Evolutionary conservation across 2,888 invertebrate species (phyloP), one percentile per base, ranked within the genome.

Genomic region (Melieria omissa): DNA sequence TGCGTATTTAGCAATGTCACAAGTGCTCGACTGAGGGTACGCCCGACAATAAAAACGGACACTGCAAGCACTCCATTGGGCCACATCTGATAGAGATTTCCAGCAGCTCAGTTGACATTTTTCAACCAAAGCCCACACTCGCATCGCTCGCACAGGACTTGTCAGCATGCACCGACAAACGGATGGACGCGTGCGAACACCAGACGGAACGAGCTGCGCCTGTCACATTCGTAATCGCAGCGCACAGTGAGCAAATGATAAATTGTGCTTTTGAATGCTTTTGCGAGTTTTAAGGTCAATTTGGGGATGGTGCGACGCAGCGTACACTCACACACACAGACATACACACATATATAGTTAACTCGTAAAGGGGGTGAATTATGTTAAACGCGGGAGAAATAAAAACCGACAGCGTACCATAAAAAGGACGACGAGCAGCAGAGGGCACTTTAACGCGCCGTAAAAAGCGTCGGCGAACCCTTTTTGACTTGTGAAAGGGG

Each of bases 251-350:
- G 79, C 79, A 84, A 83, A 84, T 84, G 84, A 85, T 86, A 84
- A 86, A 86, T 85, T 83, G 84, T 81, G 80, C 83, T 83, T 84
- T 84, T 84, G 84, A 83, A 83, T 81, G 80, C 83, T 83, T 84
- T 83, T 84, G 84, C 84, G 84, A 85, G 82, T 82, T 82, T 84
- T 85, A 84, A 83, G 83, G 84, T 84, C 83, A 84, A 81, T 83
- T 85, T 84, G 84, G 84, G 86, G 85, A 82, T 83, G 80, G 82
- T 72, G 80, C 73, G 69, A 62, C 52, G 55, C 62, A 61, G 9
- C 62, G 55, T 52, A 58, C 58, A 47, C 45, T n/a, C 58, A 58
- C 7, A n/a, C 57, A 66, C 14, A 58, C 46, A 29, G 47, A 5
- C n/a, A 49, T 52, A 41, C 14, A 49, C 60, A 67, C 67, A 60